Evolutionary conservation across 2,797 vertebrate species (phyloP).

Genomic region (Rallus crepitans): DNA sequence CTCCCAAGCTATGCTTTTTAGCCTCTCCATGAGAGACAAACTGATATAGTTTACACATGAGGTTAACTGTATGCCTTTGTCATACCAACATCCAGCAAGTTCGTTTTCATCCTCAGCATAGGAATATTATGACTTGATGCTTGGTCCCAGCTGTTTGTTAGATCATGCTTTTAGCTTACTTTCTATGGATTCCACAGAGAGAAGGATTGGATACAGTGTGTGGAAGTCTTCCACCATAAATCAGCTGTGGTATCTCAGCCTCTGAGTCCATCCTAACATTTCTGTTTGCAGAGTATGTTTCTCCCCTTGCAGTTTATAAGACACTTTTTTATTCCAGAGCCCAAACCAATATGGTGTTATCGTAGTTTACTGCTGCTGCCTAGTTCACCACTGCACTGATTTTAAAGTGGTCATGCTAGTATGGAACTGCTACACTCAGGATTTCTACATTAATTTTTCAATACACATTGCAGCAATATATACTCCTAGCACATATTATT

Average conservation of each 20-base stretch:
- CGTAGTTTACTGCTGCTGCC: not conserved
- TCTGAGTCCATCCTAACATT: not conserved
- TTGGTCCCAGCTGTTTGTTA: conserved; percentile 10
- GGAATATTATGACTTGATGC: not conserved
- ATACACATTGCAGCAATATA: not conserved
- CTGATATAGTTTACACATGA: not conserved
- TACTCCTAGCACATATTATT: not conserved
- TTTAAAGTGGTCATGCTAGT: not conserved
- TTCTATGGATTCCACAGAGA: not conserved
- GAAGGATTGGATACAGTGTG: not conserved
- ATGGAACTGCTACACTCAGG: not conserved
- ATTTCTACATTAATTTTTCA: not conserved
- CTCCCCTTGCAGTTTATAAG: not conserved
- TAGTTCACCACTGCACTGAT: not conserved
- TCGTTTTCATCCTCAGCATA: not conserved
- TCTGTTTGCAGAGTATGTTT: not conserved
- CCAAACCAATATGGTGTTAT: not conserved
- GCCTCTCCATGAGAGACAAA: not conserved
- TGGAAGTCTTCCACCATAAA: conserved; percentile 7
- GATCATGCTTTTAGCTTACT: conserved; percentile 32
- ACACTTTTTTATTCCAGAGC: not conserved
- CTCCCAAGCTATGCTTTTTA: not conserved
- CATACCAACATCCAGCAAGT: not conserved
- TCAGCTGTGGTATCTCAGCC: not conserved
- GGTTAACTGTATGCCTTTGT: not conserved